These are phyloP conservation scores for Colletes collaris DNA, from an alignment of 2,888 invertebrate genomes.

Conservation along the genomic window DNA sequence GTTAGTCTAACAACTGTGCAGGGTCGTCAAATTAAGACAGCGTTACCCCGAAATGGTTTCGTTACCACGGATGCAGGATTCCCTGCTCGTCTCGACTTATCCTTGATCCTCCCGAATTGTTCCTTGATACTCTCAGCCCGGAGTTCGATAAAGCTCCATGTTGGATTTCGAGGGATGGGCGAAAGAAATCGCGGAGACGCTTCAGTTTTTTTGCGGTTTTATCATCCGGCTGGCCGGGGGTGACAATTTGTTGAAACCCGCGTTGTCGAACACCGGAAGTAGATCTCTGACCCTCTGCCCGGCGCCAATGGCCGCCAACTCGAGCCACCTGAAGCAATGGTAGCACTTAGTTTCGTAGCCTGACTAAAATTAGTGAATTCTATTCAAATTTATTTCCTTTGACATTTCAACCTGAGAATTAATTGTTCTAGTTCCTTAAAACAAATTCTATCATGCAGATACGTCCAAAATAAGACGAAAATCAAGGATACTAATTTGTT, in stretches of 20 bases:
- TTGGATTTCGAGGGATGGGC: slow-evolving; percentile 27
- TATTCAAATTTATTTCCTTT: too few species aligned
- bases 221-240: slow-evolving; percentile 91
- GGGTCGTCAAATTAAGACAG: slow-evolving; percentile 21
- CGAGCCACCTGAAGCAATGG: slow-evolving; percentile 83
- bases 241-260: slow-evolving; percentile 92
- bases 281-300: slow-evolving; percentile 87
- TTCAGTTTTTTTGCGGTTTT: slow-evolving; percentile 85
- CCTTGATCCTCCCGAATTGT: slow-evolving; percentile 15
- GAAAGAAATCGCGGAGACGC: slow-evolving; percentile 33
- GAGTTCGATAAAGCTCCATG: neutral
- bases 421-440: too few species aligned
- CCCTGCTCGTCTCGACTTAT: slow-evolving; percentile 5
- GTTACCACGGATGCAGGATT: slow-evolving; percentile 10
- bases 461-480: too few species aligned
- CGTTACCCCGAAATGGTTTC: slow-evolving; percentile 12
- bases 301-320: slow-evolving; percentile 87
- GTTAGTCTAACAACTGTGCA: slow-evolving; percentile 10
- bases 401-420: too few species aligned
- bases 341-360: too few species aligned
- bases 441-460: too few species aligned
- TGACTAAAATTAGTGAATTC: too few species aligned
- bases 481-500: too few species aligned
- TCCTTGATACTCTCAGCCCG: slow-evolving; percentile 14
- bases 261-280: slow-evolving; percentile 92